Evolutionary conservation across 2,797 vertebrate species (phyloP), one percentile per base, ranked within the genome.

Genomic region (Halcyon chelicuti): DNA sequence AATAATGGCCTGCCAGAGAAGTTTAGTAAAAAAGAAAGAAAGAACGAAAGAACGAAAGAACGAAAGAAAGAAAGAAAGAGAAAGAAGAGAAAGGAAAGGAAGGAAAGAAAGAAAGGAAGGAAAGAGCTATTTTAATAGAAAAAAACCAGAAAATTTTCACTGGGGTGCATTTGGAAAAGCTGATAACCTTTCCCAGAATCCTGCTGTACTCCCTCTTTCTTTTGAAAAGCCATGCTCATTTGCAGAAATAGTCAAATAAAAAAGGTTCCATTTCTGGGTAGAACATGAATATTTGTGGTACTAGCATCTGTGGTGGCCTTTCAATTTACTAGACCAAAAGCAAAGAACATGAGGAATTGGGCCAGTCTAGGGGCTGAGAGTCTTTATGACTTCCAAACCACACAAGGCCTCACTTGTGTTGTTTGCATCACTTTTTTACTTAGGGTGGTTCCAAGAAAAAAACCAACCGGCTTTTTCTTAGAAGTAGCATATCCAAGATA

Each of bases 331-430:
- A 86, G 63, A 95, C 63, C 46, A 76, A 92, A 94, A 91, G 71
- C 51, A 88, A 88, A 86, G 71, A 94, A 46, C 31, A 63, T 67
- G 63, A 96, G 66, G 88, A 92, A 93, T 42, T 87, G 83, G 61
- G 71, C 90, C 93, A 95, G 74, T 42, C 79, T 90, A 73, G 94
- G 63, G 87, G 95, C 46, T 93, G 51, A 68, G 70, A 75, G 39
- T 63, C 79, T 81, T 72, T 75, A 70, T n/a, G 40, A 31, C 39
- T 94, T 96, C 94, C 95, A 96, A 95, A 96, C 95, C 94, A 61
- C 94, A 96, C 47, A 86, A 91, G 85, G 40, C 58, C 62, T 90
- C 82, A 57, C 58, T 94, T 93, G 70, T 86, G 75, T 61, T 88
- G 66, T 90, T 92, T 83, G 51, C 49, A 88, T 92, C 60, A 81